Conservation (phyloP, 1,140 invertebrate species). For the Coenobita brevimanus region DNA sequence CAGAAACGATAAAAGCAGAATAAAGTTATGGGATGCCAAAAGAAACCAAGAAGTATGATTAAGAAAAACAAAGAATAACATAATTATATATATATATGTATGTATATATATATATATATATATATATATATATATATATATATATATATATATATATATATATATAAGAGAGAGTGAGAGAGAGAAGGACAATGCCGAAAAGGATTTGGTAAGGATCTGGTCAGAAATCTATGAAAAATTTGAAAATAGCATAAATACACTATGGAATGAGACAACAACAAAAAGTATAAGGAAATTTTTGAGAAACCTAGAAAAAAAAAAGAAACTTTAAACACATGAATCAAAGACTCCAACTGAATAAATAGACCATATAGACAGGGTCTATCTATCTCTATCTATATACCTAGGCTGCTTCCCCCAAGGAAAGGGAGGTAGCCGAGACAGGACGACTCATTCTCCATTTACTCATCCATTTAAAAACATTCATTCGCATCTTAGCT, state of each 20-base stretch:
- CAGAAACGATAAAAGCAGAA: too few relatives aligned
- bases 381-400: too few relatives aligned
- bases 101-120: too few relatives aligned
- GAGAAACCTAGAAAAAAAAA: too few relatives aligned
- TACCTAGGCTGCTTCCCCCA: too few relatives aligned
- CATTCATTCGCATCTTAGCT: too few relatives aligned
- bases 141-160: too few relatives aligned
- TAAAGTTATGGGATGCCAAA: background rate
- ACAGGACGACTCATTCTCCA: too few relatives aligned
- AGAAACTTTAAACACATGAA: background rate
- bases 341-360: background rate
- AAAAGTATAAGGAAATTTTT: background rate
- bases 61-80: background rate
- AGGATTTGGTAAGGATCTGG: background rate
- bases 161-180: background rate
- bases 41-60: background rate
- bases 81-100: too few relatives aligned
- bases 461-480: too few relatives aligned
- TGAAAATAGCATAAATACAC: background rate
- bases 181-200: background rate
- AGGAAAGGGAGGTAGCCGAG: too few relatives aligned
- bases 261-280: background rate
- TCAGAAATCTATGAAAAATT: background rate
- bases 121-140: too few relatives aligned
- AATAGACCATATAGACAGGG: background rate